These are phyloP conservation scores for Ylistrum balloti DNA, from an alignment of 1,140 invertebrate genomes.

Conservation along the genomic window DNA sequence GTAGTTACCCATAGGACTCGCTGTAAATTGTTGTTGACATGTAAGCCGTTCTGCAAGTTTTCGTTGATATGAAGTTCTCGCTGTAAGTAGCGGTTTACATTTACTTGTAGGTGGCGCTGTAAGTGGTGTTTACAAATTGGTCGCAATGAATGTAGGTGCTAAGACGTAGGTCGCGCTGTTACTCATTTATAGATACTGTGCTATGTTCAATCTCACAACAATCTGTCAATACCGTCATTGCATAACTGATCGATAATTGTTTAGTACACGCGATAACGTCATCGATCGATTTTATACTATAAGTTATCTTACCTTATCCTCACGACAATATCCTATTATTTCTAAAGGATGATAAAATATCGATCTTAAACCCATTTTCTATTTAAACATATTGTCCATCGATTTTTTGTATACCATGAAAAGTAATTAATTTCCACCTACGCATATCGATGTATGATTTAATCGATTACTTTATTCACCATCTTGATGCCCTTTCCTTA, in stretches of 20 bases:
- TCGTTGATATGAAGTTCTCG: no score
- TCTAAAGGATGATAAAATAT: conserved; percentile 21
- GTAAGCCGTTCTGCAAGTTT: no score
- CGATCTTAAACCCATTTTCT: background rate
- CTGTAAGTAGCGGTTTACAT: no score
- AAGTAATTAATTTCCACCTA: conserved; percentile 15
- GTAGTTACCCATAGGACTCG: no score
- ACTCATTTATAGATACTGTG: background rate
- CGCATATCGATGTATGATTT: conserved; percentile 2
- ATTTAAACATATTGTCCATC: conserved; percentile 14
- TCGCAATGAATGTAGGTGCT: background rate
- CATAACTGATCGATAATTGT: conserved; percentile 21
- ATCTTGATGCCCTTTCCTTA: background rate
- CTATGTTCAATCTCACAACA: background rate
- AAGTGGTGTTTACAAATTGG: no score
- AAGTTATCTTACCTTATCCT: background rate
- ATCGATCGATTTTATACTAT: conserved; percentile 18
- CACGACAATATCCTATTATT: background rate
- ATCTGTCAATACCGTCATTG: background rate
- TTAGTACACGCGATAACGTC: background rate
- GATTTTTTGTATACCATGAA: background rate
- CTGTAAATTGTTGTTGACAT: no score
- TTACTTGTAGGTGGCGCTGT: no score
- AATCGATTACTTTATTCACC: background rate
- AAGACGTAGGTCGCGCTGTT: background rate